Evolutionary conservation across 2,797 vertebrate genomes (phyloP), one percentile per base, ranked within the genome.

Genomic region (Myoxocephalus aenaeus): DNA sequence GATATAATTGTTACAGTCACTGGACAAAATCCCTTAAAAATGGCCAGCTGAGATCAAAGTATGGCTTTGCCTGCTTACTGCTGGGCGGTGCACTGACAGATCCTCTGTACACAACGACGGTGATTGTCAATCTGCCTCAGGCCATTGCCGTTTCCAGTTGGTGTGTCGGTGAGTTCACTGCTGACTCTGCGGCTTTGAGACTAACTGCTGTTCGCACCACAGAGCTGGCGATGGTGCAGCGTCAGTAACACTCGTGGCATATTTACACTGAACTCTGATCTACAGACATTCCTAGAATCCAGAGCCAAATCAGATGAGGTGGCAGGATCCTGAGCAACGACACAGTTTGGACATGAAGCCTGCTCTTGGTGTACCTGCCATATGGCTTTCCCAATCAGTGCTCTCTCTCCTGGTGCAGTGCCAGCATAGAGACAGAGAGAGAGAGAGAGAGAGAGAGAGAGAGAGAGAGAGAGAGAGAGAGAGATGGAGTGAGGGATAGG

Each of bases 341-440:
- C 72, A 78, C 79, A 79, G 75, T 80, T 81, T 86, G 80, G 85
- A 82, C 84, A 83, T 81, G 82, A 86, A 81, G 82, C 74, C 84
- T 87, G 87, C 78, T 81, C 82, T 90, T 88, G 84, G 84, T 90
- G 89, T 89, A 89, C 90, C 89, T 87, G 90, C 92, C 92, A 91
- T 93, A 93, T 93, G 93, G 91, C 89, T 91, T 87, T 85, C 82
- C 84, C 85, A 84, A 88, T 89, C 90, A 87, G 82, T 73, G 73
- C 74, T 80, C 54, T 80, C 83, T 79, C 75, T 77, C 75, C 76
- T 90, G 90, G 85, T 85, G 67, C 82, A 61, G 65, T 64, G 81
- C 89, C 88, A 86, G 75, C 22, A 42, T 13, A 42, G 40, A 42
- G 40, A 15, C 0, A 42, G 40, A 51, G 17, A 34, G 18, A 1